Evolutionary conservation across 53 echinoderm and acorn worm genomes (phyloP).

Genomic region (Temnopleurus reevesii): DNA sequence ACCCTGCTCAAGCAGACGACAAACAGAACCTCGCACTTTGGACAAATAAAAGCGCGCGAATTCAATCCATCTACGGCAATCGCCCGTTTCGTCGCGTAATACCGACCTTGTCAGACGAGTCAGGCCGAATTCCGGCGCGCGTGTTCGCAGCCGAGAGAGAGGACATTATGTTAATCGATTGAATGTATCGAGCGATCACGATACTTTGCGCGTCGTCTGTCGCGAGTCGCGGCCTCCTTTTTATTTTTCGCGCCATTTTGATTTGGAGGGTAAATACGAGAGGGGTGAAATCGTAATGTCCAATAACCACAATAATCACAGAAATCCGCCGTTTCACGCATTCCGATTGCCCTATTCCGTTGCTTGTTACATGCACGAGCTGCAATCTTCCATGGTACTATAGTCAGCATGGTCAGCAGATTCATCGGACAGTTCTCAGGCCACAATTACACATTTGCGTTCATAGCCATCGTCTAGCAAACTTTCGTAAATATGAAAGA

Average conservation of each 20-base stretch:
- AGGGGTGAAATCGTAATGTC: slow-evolving; percentile 18
- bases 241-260: slow-evolving; percentile 25
- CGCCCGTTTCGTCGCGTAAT: slow-evolving; percentile 4
- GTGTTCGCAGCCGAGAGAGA: slow-evolving; percentile 21
- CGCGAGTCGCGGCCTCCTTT: background rate
- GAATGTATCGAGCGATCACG: slow-evolving; percentile 46
- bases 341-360: too few species aligned
- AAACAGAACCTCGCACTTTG: slow-evolving; percentile 12
- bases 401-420: too few species aligned
- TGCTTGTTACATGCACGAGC: too few species aligned
- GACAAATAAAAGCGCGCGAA: slow-evolving; percentile 43
- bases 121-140: slow-evolving; percentile 35
- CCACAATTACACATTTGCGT: too few species aligned
- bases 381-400: too few species aligned
- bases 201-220: slow-evolving; percentile 44
- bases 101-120: slow-evolving; percentile 11
- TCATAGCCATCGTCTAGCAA: too few species aligned
- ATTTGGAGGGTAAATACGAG: background rate
- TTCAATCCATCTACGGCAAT: background rate
- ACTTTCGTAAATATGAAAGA: too few species aligned
- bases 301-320: slow-evolving; percentile 24
- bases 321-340: background rate
- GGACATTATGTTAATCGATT: slow-evolving; percentile 45
- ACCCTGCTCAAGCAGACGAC: background rate
- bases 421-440: too few species aligned